Evolutionary conservation across 2,113 vertebrate genomes (phyloP).

Genomic region (Arizona elegans): DNA sequence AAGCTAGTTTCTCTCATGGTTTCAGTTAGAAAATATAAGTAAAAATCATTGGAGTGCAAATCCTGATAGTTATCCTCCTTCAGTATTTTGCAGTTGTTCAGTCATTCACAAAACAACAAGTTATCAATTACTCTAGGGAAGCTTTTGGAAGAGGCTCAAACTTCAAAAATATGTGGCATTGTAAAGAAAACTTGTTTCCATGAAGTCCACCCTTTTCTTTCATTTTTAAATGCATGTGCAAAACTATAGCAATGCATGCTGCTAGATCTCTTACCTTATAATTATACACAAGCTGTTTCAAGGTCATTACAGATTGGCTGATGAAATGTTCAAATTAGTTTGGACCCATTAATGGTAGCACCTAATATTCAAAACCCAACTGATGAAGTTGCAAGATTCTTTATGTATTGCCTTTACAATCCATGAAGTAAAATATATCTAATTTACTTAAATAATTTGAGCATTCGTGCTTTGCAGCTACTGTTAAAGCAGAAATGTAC

Average conservation of each 20-base stretch:
- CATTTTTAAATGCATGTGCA: background rate
- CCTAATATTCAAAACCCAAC: background rate
- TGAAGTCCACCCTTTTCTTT: no score
- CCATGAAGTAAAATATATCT: background rate
- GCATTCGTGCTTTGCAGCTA: background rate
- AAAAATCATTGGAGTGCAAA: background rate
- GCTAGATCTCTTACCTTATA: background rate
- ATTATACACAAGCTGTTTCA: background rate
- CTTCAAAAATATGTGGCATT: background rate
- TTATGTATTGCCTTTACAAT: background rate
- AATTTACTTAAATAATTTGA: conserved; percentile 3
- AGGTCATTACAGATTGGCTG: background rate
- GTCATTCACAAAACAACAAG: background rate
- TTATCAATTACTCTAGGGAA: background rate
- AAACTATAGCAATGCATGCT: background rate
- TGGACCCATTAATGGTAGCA: background rate
- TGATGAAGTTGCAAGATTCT: background rate
- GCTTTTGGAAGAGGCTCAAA: background rate
- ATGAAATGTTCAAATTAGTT: background rate
- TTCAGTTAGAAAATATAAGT: background rate
- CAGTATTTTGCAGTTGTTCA: background rate
- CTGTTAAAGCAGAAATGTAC: background rate
- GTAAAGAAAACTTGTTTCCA: background rate
- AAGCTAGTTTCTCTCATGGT: background rate
- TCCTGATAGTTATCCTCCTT: background rate